Conservation (phyloP, 2,797 vertebrate genomes). For the Phoeniculus purpureus region DNA sequence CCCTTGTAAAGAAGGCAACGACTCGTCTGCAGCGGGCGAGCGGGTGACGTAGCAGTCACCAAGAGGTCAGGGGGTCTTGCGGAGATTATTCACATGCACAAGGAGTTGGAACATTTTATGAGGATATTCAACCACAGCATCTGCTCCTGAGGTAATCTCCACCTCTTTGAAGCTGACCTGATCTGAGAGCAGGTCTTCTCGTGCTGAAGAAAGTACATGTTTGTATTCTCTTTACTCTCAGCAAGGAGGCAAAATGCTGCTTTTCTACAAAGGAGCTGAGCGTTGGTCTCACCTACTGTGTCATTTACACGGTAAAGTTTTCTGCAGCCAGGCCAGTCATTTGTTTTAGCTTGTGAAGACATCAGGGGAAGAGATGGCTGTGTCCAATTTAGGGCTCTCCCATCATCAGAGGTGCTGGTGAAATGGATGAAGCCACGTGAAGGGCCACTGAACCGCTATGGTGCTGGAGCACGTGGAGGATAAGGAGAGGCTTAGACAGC, state of each 20-base stretch:
- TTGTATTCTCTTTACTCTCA: background rate
- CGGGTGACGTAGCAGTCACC: background rate
- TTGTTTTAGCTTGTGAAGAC: background rate
- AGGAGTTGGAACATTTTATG: background rate
- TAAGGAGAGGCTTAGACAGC: background rate
- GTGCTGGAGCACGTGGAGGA: fast-evolving
- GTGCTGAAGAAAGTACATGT: fast-evolving
- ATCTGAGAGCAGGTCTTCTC: background rate
- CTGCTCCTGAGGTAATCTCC: background rate
- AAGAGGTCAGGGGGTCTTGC: background rate
- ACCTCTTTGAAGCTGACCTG: background rate
- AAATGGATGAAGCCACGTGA: background rate
- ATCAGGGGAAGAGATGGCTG: background rate
- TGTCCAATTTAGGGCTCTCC: background rate
- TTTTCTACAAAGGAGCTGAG: background rate
- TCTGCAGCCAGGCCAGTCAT: background rate
- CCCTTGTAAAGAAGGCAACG: background rate
- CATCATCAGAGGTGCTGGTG: fast-evolving
- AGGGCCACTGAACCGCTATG: fast-evolving
- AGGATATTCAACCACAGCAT: background rate
- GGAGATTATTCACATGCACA: background rate
- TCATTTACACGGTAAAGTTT: background rate
- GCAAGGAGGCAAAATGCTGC: background rate
- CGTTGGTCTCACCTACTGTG: background rate
- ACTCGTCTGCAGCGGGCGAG: background rate